phyloP scores from a whole-genome alignment of 1,140 invertebrate species.

The Euura saliciscinereae region DNA sequence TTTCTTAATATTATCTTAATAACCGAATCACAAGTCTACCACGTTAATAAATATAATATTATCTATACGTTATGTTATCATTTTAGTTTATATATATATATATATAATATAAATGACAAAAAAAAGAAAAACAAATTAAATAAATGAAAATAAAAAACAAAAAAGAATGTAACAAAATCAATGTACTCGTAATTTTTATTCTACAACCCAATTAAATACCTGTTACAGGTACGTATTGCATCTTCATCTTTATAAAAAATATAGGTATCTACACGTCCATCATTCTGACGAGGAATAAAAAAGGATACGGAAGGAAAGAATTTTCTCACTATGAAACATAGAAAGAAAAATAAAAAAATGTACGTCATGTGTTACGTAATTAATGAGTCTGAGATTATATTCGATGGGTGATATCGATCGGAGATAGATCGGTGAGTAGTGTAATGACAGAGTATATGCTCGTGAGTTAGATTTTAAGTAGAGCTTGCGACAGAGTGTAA shows the following conservation, averaged over 20 bases:
- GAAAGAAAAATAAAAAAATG: neutral
- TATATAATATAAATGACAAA: neutral
- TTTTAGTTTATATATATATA: conserved; percentile 8
- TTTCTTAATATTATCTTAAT: neutral
- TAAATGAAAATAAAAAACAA: neutral
- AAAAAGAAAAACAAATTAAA: neutral
- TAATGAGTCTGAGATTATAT: neutral
- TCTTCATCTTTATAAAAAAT: neutral
- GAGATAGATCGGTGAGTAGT: neutral
- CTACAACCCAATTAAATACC: too few species aligned
- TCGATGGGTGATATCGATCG: neutral
- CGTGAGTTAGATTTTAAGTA: conserved; percentile 7
- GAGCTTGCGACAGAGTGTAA: neutral
- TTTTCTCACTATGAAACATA: neutral
- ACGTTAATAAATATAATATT: neutral
- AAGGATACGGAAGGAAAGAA: too few species aligned
- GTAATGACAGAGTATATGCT: neutral
- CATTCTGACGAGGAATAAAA: too few species aligned
- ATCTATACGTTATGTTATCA: conserved; percentile 1
- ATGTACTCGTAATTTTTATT: neutral
- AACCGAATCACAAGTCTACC: conserved; percentile 1
- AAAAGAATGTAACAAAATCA: neutral
- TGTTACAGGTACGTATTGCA: neutral
- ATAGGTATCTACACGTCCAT: neutral
- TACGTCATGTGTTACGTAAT: neutral